Base-by-base conservation (phyloP, 37 sponge, comb jelly and placozoan genomes). In the Aplysina aerophoba region DNA sequence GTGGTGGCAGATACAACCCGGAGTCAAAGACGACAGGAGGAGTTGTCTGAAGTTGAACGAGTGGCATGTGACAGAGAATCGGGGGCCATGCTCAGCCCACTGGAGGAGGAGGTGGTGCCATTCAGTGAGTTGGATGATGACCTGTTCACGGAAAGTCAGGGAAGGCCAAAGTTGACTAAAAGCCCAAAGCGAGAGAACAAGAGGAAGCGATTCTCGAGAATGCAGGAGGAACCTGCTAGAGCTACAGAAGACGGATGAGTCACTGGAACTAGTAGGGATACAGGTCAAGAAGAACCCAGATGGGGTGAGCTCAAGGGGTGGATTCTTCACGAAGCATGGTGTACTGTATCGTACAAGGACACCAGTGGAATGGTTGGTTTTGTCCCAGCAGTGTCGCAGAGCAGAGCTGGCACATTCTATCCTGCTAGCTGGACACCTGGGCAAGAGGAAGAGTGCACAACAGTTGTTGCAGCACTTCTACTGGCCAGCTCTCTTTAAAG, bases 391-490 rank as follows among this genome's bases (percentile, higher is more conserved):
- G 50, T 86, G 63, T 34, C 27, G 84, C 14, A 15, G 31, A 11
- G 55, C 22, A 4, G 35, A 91, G 33, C 22, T 91, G 73, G 92
- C 83, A 35, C 88, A 87, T 40, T 6, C 36, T 0, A 53, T 82
- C 0, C 85, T 84, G 14, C 54, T 91, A 24, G 92, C 63, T 28
- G 89, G 89, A 13, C 89, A 92, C 55, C 62, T 87, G 24, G 89
- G 89, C 31, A 74, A 69, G 28, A 75, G 83, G 74, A 92, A 87
- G 81, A 92, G 89, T 3, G 41, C 69, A 8, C 33, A 73, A 62
- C 41, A 89, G 39, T 65, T 92, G 11, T 79, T 84, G 56, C 59
- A 68, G 60, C 73, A 63, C 15, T 92, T 86, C 59, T 85, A 84
- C 54, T 92, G 88, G 64, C 64, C 64, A 4, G 11, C 64, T 6